These are phyloP conservation scores for Erpornis zantholeuca DNA, from an alignment of 2,113 vertebrate genomes.

Conservation along the genomic window DNA sequence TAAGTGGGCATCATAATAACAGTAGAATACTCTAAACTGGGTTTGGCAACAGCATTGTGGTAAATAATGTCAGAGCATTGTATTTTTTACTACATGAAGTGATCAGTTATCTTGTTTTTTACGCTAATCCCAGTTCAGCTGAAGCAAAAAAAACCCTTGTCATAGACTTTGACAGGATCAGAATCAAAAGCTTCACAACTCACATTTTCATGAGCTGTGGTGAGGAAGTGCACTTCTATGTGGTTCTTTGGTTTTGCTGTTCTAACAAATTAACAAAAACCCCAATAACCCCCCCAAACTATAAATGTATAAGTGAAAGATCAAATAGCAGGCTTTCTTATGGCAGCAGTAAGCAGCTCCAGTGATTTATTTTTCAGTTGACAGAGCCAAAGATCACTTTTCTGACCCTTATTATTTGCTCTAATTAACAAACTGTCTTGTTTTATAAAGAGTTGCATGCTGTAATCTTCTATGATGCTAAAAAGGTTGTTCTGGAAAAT, in stretches of 20 bases:
- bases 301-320: not conserved
- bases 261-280: not conserved
- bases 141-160: not conserved
- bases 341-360: not conserved
- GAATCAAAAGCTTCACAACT: not conserved
- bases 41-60: not conserved
- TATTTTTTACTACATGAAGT: not conserved
- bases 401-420: not conserved
- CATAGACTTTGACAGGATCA: not conserved
- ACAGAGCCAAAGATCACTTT: not conserved
- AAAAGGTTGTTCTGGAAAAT: not conserved
- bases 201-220: not conserved
- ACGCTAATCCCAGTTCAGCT: not conserved
- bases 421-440: not conserved
- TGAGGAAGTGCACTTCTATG: not conserved
- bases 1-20: not conserved
- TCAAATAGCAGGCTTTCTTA: not conserved
- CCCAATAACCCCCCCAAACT: accelerated
- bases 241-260: not conserved
- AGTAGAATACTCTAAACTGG: not conserved
- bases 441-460: not conserved
- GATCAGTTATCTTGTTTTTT: not conserved
- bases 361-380: not conserved
- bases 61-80: not conserved
- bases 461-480: not conserved